Conservation (phyloP, 2,797 vertebrate genomes). For the Typhlichthys eigenmanni region DNA sequence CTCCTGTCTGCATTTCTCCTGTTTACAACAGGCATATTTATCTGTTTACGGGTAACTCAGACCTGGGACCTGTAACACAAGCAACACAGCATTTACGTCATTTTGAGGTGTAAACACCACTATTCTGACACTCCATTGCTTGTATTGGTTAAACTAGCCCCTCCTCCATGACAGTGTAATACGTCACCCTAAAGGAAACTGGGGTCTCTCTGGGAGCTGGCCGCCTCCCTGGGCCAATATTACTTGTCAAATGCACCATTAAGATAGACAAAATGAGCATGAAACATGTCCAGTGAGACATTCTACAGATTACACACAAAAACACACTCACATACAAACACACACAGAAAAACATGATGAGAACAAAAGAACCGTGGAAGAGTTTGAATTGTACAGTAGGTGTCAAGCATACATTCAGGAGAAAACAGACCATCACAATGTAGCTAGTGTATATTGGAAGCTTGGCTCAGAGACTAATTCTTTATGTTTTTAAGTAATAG, state of each 20-base stretch:
- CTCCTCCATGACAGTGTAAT: constrained; percentile 28
- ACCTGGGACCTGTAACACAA: too few relatives aligned
- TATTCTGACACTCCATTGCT: neutral
- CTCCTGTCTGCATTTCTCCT: too few relatives aligned
- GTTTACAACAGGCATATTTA: too few relatives aligned
- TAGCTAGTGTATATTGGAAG: constrained; percentile 19
- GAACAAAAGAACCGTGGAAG: constrained; percentile 23
- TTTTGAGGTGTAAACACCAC: too few relatives aligned
- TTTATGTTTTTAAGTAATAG: too few relatives aligned
- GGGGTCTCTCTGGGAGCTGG: constrained; percentile 41
- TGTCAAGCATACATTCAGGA: constrained; percentile 36
- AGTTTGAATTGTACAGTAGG: constrained; percentile 26
- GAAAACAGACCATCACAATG: constrained; percentile 7
- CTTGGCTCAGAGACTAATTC: constrained; percentile 7
- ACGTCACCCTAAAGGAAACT: constrained; percentile 20
- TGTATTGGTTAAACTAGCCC: constrained; percentile 20
- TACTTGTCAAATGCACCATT: constrained; percentile 56
- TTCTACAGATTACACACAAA: constrained; percentile 44
- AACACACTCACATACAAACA: too few relatives aligned
- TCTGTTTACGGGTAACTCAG: too few relatives aligned
- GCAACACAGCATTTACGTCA: too few relatives aligned
- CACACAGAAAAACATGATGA: constrained; percentile 28
- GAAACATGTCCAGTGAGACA: constrained; percentile 51
- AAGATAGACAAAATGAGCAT: constrained; percentile 45
- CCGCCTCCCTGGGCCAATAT: constrained; percentile 46